Evolutionary conservation across 2,888 invertebrate genomes (phyloP).

Genomic region (Lasioglossum malachurum): DNA sequence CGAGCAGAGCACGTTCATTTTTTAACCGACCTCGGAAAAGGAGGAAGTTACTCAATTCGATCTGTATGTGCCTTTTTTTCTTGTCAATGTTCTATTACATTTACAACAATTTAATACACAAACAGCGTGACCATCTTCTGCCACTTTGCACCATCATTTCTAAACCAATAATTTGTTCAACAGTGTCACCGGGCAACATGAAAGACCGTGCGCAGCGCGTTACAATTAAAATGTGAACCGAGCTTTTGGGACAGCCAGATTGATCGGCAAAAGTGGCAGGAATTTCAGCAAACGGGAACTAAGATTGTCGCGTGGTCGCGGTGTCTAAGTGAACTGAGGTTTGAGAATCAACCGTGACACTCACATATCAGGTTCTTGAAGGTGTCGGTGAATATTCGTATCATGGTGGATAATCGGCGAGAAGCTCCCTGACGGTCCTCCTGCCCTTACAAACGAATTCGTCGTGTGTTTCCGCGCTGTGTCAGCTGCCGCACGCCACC

Average conservation of each 20-base stretch:
- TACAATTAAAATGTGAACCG: neutral
- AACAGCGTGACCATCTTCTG: neutral
- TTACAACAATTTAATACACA: too few relatives aligned
- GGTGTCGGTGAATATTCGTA: conserved; percentile 81
- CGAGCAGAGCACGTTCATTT: neutral
- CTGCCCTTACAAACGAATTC: conserved; percentile 35
- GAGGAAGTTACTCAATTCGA: too few relatives aligned
- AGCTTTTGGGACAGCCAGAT: neutral
- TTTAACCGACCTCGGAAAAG: too few relatives aligned
- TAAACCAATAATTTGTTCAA: too few relatives aligned
- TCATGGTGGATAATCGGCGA: conserved; percentile 74
- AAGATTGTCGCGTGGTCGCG: neutral
- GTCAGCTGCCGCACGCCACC: conserved; percentile 70
- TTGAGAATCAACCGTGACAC: conserved; percentile 64
- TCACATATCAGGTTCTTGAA: conserved; percentile 82
- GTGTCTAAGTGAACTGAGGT: neutral
- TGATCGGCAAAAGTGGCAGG: neutral
- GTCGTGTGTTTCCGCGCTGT: conserved; percentile 39
- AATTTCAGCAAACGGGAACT: neutral
- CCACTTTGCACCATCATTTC: neutral
- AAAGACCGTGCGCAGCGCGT: neutral
- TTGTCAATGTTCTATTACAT: too few relatives aligned
- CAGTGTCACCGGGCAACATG: too few relatives aligned
- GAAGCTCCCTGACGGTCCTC: conserved; percentile 41
- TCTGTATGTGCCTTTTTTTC: too few relatives aligned